These are phyloP conservation scores for Sturnus vulgaris DNA, from an alignment of 2,113 vertebrate species.

Conservation along the genomic window DNA sequence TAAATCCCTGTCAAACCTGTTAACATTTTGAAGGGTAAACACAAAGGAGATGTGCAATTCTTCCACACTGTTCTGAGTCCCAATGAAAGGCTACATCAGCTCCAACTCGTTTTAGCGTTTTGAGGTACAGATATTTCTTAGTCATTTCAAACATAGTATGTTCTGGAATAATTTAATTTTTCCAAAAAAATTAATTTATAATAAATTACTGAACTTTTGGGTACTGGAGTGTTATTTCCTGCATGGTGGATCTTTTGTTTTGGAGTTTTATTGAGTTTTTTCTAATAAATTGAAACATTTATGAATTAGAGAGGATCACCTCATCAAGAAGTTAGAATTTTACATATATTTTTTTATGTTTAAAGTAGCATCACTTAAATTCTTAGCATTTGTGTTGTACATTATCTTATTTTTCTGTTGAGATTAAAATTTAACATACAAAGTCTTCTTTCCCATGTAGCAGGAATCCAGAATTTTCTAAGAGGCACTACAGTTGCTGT, in stretches of 20 bases:
- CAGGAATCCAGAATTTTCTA: background rate
- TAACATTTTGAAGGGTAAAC: constrained; percentile 16
- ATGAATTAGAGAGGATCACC: background rate
- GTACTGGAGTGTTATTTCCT: background rate
- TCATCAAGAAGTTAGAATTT: background rate
- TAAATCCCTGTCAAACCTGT: constrained; percentile 30
- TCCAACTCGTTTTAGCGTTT: background rate
- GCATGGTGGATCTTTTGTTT: background rate
- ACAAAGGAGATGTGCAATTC: background rate
- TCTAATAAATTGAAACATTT: background rate
- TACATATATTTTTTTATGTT: background rate
- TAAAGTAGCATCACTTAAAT: background rate
- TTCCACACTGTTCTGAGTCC: background rate
- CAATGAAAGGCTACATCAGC: background rate
- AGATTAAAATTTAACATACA: background rate
- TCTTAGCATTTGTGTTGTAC: background rate
- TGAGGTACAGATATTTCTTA: background rate
- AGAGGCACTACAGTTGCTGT: background rate
- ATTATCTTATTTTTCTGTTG: background rate
- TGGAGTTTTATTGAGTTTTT: background rate
- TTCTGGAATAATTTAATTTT: background rate
- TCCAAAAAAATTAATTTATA: background rate
- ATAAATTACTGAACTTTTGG: background rate
- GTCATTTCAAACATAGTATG: background rate
- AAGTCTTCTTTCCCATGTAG: background rate